These are phyloP conservation scores for Scopus umbretta DNA, from an alignment of 2,113 vertebrate species.

Conservation along the genomic window DNA sequence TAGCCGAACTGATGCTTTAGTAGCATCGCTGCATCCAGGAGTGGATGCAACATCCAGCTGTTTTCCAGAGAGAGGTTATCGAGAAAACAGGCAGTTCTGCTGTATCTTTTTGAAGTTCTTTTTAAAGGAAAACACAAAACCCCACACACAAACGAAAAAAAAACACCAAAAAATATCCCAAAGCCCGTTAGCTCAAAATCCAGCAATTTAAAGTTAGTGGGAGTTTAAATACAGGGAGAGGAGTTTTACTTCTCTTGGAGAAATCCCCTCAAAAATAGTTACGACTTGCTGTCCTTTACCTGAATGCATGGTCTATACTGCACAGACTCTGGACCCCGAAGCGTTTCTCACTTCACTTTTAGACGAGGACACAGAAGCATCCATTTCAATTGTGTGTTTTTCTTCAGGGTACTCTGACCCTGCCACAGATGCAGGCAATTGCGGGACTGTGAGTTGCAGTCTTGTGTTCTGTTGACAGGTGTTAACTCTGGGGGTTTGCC, in stretches of 20 bases:
- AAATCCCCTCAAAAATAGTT: neutral
- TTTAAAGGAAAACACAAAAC: neutral
- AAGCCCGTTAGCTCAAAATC: neutral
- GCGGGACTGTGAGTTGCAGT: neutral
- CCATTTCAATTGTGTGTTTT: neutral
- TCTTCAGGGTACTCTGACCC: neutral
- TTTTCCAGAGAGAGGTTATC: neutral
- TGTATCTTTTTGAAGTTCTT: neutral
- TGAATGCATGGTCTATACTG: neutral
- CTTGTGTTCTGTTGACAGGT: neutral
- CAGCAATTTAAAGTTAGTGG: neutral
- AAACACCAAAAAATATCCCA: neutral
- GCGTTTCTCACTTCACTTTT: neutral
- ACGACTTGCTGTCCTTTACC: neutral
- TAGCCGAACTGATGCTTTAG: neutral
- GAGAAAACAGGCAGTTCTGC: neutral
- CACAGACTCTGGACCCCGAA: neutral
- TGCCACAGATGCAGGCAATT: neutral
- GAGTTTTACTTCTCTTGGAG: neutral
- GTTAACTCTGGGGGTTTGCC: neutral
- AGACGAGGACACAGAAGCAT: neutral
- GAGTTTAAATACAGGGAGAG: neutral
- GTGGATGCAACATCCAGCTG: too few species aligned
- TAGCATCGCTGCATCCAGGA: too few species aligned
- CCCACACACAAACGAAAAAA: neutral